phyloP scores from a whole-genome alignment of 2,797 vertebrate species.

The Aotus griseimembra region DNA sequence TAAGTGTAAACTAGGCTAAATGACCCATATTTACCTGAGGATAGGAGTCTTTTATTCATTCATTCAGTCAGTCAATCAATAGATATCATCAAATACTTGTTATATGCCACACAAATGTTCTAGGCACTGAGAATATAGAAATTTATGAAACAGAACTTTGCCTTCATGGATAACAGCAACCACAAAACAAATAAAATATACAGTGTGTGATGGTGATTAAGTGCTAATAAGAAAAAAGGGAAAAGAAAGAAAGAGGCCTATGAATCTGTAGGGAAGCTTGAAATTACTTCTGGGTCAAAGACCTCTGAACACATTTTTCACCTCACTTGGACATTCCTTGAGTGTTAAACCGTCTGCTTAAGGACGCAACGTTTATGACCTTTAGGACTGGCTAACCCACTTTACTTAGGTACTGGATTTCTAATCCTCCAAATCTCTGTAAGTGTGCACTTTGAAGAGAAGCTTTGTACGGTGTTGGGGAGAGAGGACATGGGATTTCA shows the following conservation, averaged over 20 bases:
- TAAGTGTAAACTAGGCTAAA: not conserved
- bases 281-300: not conserved
- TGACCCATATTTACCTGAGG: not conserved
- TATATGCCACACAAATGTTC: not conserved
- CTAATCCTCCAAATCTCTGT: conserved; percentile 48
- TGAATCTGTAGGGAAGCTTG: not conserved
- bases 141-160: not conserved
- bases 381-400: not conserved
- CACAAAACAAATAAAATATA: not conserved
- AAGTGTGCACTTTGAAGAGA: conserved; percentile 42
- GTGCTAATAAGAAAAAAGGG: not conserved
- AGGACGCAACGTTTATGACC: conserved; percentile 8
- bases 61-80: not conserved
- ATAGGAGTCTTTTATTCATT: not conserved
- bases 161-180: not conserved
- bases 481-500: not conserved
- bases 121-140: not conserved
- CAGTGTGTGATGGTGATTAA: not conserved
- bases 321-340: not conserved
- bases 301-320: not conserved
- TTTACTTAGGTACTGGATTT: not conserved
- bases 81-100: not conserved
- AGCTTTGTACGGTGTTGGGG: not conserved
- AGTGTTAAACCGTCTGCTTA: not conserved
- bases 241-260: not conserved